Base-by-base conservation (phyloP, 2,113 vertebrate species). In the Brachypteracias leptosomus region DNA sequence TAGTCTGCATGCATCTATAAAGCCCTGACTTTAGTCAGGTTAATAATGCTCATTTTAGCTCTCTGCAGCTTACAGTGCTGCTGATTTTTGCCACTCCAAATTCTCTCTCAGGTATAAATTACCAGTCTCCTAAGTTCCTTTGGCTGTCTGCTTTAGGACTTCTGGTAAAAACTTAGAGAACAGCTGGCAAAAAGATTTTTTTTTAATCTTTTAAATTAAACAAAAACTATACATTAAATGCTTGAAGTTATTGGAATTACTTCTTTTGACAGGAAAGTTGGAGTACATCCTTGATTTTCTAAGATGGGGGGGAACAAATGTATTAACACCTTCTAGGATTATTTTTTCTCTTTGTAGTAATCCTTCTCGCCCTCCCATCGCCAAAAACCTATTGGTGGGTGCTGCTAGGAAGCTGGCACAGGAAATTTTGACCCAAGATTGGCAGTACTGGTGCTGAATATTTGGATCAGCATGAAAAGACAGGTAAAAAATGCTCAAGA, bases 211-310 rank as follows among this genome's bases (percentile, higher is more conserved):
- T 73, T 10, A 93, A 87, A 85, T 61, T 68, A 85, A 88, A 89
- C 13, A 21, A 83, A 82, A 80, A 63, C 13, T 62, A 36, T 44
- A 22, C 33, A 83, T 55, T 0, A 78, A 95, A 72, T 70, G 7
- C 26, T 74, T 84, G 18, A 84, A 95, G 63, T 61, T 88, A 74
- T 75, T 85, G 36, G 67, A 97, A 97, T 94, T 54, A 81, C 54
- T 94, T 90, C 68, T 67, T 91, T 78, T 94, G 87, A 90, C 35
- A 9, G 19, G 24, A 49, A 96, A 71, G 47, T 25, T 94, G 61
- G 76, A 93, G 10, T 49, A 16, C 9, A 16, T 31, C 11, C 21
- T 65, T 91, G 4, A 40, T 65, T 94, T 86, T 72, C 44, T 49
- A 88, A 61, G 28, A 38, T 42, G 6, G 7, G 16, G 40, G 16